Evolutionary conservation across 2,888 invertebrate species (phyloP).

Genomic region (Cephus nigrinus): DNA sequence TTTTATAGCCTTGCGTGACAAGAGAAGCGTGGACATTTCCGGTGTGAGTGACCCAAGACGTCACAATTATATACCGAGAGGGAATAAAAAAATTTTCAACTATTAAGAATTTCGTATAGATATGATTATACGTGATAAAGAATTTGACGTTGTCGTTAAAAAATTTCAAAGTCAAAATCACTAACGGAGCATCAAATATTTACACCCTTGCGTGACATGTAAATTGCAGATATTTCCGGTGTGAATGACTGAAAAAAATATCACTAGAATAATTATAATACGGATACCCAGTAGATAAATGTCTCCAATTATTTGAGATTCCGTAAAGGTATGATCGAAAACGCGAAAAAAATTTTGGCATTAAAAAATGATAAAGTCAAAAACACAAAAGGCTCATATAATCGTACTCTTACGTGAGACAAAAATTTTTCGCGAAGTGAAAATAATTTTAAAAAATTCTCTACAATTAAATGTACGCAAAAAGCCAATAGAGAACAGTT

Average conservation of each 20-base stretch:
- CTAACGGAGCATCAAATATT: not conserved
- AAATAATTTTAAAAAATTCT: not conserved
- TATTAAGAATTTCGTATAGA: not conserved
- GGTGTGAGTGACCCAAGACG: not conserved
- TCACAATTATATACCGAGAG: not conserved
- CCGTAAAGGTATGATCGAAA: too few relatives aligned
- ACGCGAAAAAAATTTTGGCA: too few relatives aligned
- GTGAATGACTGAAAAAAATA: too few relatives aligned
- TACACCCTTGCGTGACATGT: not conserved
- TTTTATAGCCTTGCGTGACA: not conserved
- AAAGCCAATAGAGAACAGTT: too few relatives aligned
- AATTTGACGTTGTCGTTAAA: not conserved
- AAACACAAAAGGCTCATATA: not conserved
- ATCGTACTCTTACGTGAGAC: not conserved
- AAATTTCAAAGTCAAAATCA: not conserved
- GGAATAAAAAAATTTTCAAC: not conserved
- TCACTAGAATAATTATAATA: too few relatives aligned
- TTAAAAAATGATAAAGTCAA: too few relatives aligned
- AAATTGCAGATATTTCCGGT: not conserved
- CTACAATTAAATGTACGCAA: too few relatives aligned
- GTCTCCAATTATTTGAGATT: too few relatives aligned
- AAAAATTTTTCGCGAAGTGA: not conserved
- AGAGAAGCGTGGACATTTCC: not conserved
- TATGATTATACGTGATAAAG: not conserved
- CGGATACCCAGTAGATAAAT: too few relatives aligned